phyloP scores from a whole-genome alignment of 2,797 vertebrate species.

The Holocentrus rufus region DNA sequence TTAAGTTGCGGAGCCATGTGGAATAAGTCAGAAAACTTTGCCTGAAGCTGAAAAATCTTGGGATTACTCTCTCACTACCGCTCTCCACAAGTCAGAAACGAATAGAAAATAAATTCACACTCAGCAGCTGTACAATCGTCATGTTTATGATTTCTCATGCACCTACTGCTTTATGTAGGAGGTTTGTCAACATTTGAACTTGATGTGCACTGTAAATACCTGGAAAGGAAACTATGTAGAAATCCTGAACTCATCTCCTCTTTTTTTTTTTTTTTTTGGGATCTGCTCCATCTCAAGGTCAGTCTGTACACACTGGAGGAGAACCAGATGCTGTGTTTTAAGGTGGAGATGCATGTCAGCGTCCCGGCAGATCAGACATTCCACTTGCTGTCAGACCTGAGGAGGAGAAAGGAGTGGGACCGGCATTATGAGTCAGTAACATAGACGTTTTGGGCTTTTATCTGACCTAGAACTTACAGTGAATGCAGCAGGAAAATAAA shows the following conservation, averaged over 20 bases:
- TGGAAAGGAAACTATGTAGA: slow-evolving; percentile 23
- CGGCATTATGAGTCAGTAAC: slow-evolving; percentile 88
- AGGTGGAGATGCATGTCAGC: slow-evolving; percentile 86
- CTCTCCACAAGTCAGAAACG: neutral
- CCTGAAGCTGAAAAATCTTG: neutral
- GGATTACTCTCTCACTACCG: neutral
- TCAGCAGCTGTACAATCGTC: slow-evolving; percentile 4
- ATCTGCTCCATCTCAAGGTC: slow-evolving; percentile 78
- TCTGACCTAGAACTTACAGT: too few relatives aligned
- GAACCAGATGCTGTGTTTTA: slow-evolving; percentile 91
- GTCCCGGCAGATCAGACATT: slow-evolving; percentile 86
- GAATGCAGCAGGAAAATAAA: too few relatives aligned
- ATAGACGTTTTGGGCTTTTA: neutral
- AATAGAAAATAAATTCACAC: neutral
- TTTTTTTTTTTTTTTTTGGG: too few relatives aligned
- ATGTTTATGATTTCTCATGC: slow-evolving; percentile 7
- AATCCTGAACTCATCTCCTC: neutral
- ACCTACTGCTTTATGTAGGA: neutral
- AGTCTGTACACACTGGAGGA: slow-evolving; percentile 92
- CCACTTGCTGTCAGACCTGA: slow-evolving; percentile 90
- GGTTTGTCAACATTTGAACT: slow-evolving; percentile 9
- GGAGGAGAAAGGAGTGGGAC: slow-evolving; percentile 91
- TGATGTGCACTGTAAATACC: neutral
- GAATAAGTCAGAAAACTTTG: slow-evolving; percentile 2
- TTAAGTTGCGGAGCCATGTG: slow-evolving; percentile 12